These are phyloP conservation scores for Cyphomyrus discorhynchus DNA, from an alignment of 2,113 vertebrate genomes.

Conservation along the genomic window DNA sequence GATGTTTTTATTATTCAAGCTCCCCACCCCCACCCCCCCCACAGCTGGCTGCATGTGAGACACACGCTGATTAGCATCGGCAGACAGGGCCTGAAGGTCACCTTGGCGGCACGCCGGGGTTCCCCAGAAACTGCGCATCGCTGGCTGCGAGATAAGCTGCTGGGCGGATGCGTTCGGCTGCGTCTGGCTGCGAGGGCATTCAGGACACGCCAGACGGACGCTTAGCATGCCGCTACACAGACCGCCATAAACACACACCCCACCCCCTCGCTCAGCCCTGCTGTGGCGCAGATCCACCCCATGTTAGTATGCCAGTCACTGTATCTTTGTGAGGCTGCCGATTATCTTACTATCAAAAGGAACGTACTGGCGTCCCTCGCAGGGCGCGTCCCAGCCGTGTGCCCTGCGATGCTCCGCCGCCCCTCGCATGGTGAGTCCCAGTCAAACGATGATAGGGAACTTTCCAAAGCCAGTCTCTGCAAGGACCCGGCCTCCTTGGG, in stretches of 20 bases:
- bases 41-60: background rate
- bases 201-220: background rate
- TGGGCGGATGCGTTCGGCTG: background rate
- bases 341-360: background rate
- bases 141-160: background rate
- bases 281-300: background rate
- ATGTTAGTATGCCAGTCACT: background rate
- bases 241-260: background rate
- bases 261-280: background rate
- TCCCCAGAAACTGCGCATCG: background rate
- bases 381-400: background rate
- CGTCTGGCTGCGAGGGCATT: background rate
- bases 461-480: background rate
- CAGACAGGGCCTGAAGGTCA: background rate
- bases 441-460: background rate
- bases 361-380: background rate
- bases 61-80: background rate
- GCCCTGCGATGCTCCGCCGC: background rate
- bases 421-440: background rate
- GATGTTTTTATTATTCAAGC: background rate
- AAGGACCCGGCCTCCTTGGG: background rate
- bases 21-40: background rate
- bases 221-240: background rate
- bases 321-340: background rate
- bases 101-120: background rate